Base-by-base conservation (phyloP, 1,140 invertebrate species). In the Bemisia tabaci region DNA sequence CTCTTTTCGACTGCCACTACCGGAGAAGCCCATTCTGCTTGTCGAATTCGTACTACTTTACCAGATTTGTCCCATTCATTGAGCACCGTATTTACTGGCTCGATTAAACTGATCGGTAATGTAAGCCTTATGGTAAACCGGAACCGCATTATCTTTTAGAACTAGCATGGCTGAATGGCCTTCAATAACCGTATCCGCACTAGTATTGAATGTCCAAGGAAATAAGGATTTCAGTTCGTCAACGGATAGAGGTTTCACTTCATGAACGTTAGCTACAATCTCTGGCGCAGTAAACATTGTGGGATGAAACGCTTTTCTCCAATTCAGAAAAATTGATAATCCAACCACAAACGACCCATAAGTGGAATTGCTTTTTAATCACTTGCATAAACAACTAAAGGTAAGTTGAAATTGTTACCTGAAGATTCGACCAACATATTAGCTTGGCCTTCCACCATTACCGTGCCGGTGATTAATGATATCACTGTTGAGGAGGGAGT, bases 1-100 rank as follows among this genome's bases (percentile, higher is more conserved):
- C 74, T 72, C 68, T 82, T 83, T 65, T 74, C 72, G 1, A 82
- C 78, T 0, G 77, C 68, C 0, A 82, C 76, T 2, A 80, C 69
- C 0, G 77, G 77, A 2, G 75, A 69, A 23, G 75, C 75, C 76
- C 74, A 77, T 17, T 48, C 33, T 5, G 33, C 5, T 48, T 48
- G 33, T 17, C 33, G 5, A 48, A 48, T 48, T 9, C 33, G 33
- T 5, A 48, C 33, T 9, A 48, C 17, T 48, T 9, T 5, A 48
- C 33, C 33, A 17, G 33, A 48, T 5, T 48, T 17, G 5, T 48
- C 33, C 33, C 33, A n/a, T 48, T 48, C 17, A 48, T 48, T 48
- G 5, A 48, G 33, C 5, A 9, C 5, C 33, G 33, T 17, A 48
- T 48, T 17, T 17, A 48, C 33, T 9, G 33, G 5, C 5, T 5